These are phyloP conservation scores for Wasmannia auropunctata DNA, from an alignment of 1,140 invertebrate genomes.

Conservation along the genomic window DNA sequence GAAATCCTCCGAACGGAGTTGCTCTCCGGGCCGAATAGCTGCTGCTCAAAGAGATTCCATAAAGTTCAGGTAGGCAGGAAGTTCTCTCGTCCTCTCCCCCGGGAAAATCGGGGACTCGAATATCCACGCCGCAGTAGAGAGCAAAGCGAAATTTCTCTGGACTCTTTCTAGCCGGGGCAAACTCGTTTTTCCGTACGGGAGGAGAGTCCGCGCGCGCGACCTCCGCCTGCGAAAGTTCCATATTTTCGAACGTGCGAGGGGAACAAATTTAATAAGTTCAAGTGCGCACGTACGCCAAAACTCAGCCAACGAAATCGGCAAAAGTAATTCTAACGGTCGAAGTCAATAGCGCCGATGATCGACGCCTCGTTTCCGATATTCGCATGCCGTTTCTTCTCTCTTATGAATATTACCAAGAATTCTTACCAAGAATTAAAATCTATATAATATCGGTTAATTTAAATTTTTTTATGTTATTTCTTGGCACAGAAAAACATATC, in stretches of 20 bases:
- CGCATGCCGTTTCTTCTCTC: neutral
- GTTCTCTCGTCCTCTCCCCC: slow-evolving; percentile 54
- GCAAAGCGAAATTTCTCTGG: slow-evolving; percentile 64
- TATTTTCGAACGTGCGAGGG: slow-evolving; percentile 56
- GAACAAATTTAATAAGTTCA: slow-evolving; percentile 71
- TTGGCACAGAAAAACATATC: neutral
- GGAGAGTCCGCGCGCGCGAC: slow-evolving; percentile 26
- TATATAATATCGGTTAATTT: neutral
- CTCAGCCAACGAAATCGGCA: neutral
- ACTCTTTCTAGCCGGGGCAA: slow-evolving; percentile 56
- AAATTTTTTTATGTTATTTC: neutral
- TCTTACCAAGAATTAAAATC: neutral
- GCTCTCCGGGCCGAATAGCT: neutral
- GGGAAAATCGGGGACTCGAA: slow-evolving; percentile 46
- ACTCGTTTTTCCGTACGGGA: slow-evolving; percentile 69
- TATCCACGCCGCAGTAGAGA: slow-evolving; percentile 30
- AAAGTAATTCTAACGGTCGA: slow-evolving; percentile 33
- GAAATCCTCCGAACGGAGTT: slow-evolving; percentile 32
- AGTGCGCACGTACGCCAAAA: slow-evolving; percentile 31
- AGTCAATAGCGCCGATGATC: neutral
- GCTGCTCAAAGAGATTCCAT: slow-evolving; percentile 64
- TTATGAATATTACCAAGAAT: neutral
- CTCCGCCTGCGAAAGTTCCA: slow-evolving; percentile 32
- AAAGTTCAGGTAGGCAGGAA: slow-evolving; percentile 66
- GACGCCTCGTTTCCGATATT: neutral